Base-by-base conservation (phyloP, 2,113 vertebrate species). In the Strigops habroptila region DNA sequence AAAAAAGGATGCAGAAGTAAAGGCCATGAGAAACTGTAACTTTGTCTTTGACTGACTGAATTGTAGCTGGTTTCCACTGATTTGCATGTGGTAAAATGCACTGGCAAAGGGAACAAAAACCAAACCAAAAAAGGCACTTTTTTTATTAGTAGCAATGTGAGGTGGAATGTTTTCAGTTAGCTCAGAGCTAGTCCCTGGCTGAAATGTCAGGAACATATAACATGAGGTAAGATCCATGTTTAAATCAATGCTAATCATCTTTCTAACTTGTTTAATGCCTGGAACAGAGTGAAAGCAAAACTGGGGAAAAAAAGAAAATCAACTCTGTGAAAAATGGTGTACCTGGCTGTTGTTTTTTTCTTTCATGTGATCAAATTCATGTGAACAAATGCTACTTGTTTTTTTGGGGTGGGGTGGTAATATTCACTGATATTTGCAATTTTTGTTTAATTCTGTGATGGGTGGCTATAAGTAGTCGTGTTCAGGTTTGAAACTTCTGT, bases 1-100 rank as follows among this genome's bases (percentile, higher is more conserved):
- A 10, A 39, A 18, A 41, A 44, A n/a, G 13, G n/a, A 21, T 18
- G 7, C 2, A 16, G 0, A 0, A 41, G 6, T 12, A 14, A 74
- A 70, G 22, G 16, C 3, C 4, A 12, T 17, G 31, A 59, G 78
- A 84, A 96, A 33, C 4, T 2, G 9, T 78, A 33, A 65, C 43
- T 59, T 52, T 3, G 67, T 68, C 5, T 90, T n/a, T 49, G 14
- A 30, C 2, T 49, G 18, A 8, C 6, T 39, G 27, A 51, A 4
- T 39, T 51, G 27, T 5, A 43, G 12, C 4, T 69, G 13, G 4
- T 51, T 77, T 86, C 8, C 1, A 6, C 3, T 41, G 33, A 25
- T 88, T 92, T 75, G 8, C 3, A 13, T 7, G 13, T 69, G 41
- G 23, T 37, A 68, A 80, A 80, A 17, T 30, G 18, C 0, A 3